Conservation (phyloP, 2,888 invertebrate species). For the Carabus problematicus region DNA sequence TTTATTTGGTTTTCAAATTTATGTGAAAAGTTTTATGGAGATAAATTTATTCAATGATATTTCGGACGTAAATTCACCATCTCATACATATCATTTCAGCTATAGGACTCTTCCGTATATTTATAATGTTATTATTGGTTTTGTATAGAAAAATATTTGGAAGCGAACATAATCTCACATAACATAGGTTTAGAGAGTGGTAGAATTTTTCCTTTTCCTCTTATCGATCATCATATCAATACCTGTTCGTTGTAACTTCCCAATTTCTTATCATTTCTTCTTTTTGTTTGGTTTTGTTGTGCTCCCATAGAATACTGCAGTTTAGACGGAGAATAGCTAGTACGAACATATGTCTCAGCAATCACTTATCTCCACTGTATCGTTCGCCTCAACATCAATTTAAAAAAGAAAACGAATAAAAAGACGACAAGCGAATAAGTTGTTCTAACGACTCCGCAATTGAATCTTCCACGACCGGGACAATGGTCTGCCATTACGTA, state of each 20-base stretch:
- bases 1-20: conserved; percentile 38
- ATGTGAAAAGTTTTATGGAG: conserved; percentile 33
- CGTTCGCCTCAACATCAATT: conserved; percentile 37
- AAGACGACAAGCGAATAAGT: conserved; percentile 27
- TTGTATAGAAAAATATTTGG: no score
- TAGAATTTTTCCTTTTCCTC: no score
- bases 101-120: no score
- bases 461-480: conserved; percentile 37
- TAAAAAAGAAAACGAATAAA: conserved; percentile 27
- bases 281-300: no score
- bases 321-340: no score
- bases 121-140: no score
- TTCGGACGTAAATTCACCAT: conserved; percentile 17
- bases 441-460: conserved; percentile 41
- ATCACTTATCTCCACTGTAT: conserved; percentile 37
- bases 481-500: conserved; percentile 39
- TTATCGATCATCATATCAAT: no score
- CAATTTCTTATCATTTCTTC: no score
- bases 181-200: no score
- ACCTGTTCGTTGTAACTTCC: no score
- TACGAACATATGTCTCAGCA: not conserved
- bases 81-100: not conserved
- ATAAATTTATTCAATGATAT: conserved; percentile 36
- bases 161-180: no score
- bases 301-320: no score